These are phyloP conservation scores for Cathartes aura DNA, from an alignment of 2,113 vertebrate species.

Conservation along the genomic window DNA sequence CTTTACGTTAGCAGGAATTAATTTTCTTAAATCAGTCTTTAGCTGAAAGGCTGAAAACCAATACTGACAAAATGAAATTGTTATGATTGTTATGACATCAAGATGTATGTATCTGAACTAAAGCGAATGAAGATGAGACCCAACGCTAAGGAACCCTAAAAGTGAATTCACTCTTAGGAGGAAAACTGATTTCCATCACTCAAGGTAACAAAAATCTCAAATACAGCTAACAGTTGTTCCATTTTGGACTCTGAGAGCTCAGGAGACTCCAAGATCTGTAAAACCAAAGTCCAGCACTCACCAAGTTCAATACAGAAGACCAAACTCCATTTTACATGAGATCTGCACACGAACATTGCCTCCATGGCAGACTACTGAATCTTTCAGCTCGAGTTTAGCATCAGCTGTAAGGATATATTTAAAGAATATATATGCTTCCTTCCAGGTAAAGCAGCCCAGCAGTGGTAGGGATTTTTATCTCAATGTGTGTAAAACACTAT, in stretches of 20 bases:
- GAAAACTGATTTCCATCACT: background rate
- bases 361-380: background rate
- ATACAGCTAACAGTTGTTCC: background rate
- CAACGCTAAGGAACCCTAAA: background rate
- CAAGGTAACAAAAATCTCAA: background rate
- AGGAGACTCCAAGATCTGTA: background rate
- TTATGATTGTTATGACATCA: background rate
- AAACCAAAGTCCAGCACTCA: background rate
- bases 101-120: background rate
- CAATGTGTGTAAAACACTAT: background rate
- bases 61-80: background rate
- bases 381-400: background rate
- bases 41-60: background rate
- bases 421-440: background rate
- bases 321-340: background rate
- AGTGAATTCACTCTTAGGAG: background rate
- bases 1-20: background rate
- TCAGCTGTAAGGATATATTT: background rate
- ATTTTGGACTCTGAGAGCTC: background rate
- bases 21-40: background rate
- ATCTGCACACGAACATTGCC: background rate
- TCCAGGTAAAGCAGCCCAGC: background rate
- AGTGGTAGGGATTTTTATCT: background rate
- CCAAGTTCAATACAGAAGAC: background rate
- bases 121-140: background rate